Base-by-base conservation (phyloP, 2,888 invertebrate genomes). In the Euzophera pinguis region DNA sequence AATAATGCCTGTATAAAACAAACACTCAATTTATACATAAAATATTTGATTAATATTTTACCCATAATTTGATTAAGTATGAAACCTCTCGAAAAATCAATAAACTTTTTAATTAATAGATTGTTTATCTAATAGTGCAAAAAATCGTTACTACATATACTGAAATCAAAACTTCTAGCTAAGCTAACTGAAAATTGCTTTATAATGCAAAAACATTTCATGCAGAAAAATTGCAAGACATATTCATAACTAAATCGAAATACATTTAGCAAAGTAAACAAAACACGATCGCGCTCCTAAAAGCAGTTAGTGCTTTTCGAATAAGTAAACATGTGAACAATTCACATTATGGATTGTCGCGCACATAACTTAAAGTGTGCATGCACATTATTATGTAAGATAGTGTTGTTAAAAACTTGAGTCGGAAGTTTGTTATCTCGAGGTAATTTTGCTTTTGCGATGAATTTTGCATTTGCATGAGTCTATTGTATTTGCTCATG, bases 261-360 rank as follows among this genome's bases (percentile, higher is more conserved):
- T 14, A 48, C 37, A 48, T 38, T 48, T 37, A 38, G 27, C 13
- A 27, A 48, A 38, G 38, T 48, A 48, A 48, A 38, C 37, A 37
- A n/a, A 38, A 38, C 10, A 9, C 48, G 38, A 45, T 45, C 14
- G 45, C 45, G 45, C 45, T 27, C 27, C 38, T 37, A 38, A 37
- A 38, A 48, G 38, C 48, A 38, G 48, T 50, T 41, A 41, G 29
- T 41, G 39, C 29, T 41, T 50, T 49, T 16, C 48, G 13, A 37
- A 16, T 10, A 39, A 50, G 50, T 39, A 50, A 50, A 50, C 29
- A 50, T 32, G 39, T 38, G 29, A 49, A 49, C 38, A 39, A 49
- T 49, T 32, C 50, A 50, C 39, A 32, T 39, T 29, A 49, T 38
- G 45, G 45, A 32, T 45, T 45, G 45, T 45, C 45, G 32, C n/a